These are phyloP conservation scores for Megathymus violae DNA, from an alignment of 1,140 invertebrate species.

Conservation along the genomic window DNA sequence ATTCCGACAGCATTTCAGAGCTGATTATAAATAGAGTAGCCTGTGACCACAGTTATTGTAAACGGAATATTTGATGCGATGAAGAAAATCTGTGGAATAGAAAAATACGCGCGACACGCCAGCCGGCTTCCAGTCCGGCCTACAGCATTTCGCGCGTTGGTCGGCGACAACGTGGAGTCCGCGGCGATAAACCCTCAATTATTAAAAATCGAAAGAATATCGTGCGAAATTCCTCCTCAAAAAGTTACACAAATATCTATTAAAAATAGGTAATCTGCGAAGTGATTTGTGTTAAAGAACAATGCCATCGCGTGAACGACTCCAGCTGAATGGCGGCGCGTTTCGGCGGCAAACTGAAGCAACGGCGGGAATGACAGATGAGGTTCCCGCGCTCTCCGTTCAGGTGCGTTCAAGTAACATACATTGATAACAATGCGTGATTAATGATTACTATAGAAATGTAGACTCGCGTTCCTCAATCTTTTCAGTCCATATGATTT, in stretches of 20 bases:
- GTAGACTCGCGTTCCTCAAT: conserved; percentile 18
- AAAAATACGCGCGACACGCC: conserved; percentile 65
- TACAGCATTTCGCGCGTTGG: conserved; percentile 71
- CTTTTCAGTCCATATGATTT: conserved; percentile 18
- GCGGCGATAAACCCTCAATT: conserved; percentile 40
- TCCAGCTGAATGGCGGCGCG: conserved; percentile 56
- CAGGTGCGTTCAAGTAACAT: conserved; percentile 76
- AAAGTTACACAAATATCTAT: conserved; percentile 39
- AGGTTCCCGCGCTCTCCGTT: conserved; percentile 72
- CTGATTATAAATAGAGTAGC: conserved; percentile 65
- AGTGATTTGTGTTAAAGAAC: conserved; percentile 58
- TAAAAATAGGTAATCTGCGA: conserved; percentile 7
- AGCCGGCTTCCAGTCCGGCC: conserved; percentile 64
- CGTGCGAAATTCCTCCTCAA: conserved; percentile 22
- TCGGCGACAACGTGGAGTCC: conserved; percentile 63
- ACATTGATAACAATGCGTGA: conserved; percentile 54
- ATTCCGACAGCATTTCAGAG: conserved; percentile 43
- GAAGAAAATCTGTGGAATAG: conserved; percentile 69
- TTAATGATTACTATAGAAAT: conserved; percentile 49
- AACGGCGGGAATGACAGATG: conserved; percentile 72
- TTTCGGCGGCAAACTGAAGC: conserved; percentile 69
- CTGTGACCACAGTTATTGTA: conserved; percentile 63
- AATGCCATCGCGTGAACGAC: conserved; percentile 67
- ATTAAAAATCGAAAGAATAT: conserved; percentile 22
- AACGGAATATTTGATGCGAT: conserved; percentile 66